A percentile compares a stretch with the other conserved stretches of the same genome.
phyloP scores from a whole-genome alignment of 2,113 vertebrate species.

The Trichomycterus rosablanca region DNA sequence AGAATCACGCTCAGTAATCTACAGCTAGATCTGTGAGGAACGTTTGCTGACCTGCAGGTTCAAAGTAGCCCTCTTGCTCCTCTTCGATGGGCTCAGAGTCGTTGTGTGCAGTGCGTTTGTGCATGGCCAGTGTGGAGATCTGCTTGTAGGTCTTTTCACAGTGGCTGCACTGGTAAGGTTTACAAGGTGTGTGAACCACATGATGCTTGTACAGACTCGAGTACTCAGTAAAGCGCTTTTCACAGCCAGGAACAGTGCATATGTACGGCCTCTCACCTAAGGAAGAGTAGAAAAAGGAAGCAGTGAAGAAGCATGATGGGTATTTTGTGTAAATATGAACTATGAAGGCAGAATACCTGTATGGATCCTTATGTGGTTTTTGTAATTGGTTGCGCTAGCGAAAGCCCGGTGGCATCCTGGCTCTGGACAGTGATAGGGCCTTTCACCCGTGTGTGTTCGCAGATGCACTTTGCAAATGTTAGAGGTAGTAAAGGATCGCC shows the following conservation, averaged over 20 bases:
- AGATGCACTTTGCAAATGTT: slow-evolving; percentile 98
- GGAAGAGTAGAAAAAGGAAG: not conserved
- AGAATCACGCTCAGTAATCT: no score
- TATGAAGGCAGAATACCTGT: slow-evolving; percentile 71
- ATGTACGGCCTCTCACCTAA: slow-evolving; percentile 96
- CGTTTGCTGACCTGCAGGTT: slow-evolving; percentile 84
- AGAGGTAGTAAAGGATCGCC: slow-evolving; percentile 94
- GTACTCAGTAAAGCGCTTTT: slow-evolving; percentile 97
- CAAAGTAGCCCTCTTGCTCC: slow-evolving; percentile 91
- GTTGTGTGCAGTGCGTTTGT: slow-evolving; percentile 92
- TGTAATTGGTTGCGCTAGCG: slow-evolving; percentile 97
- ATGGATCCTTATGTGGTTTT: slow-evolving; percentile 98
- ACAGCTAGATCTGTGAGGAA: no score
- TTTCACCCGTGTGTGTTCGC: slow-evolving; percentile 94
- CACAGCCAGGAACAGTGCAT: slow-evolving; percentile 94
- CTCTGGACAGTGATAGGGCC: slow-evolving; percentile 95
- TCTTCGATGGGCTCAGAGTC: slow-evolving; percentile 96
- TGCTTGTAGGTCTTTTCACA: slow-evolving; percentile 98
- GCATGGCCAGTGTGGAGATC: slow-evolving; percentile 95
- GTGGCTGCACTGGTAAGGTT: slow-evolving; percentile 97
- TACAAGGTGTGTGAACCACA: slow-evolving; percentile 95
- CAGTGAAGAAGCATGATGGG: not conserved
- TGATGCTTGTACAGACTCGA: slow-evolving; percentile 98
- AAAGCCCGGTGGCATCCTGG: slow-evolving; percentile 92
- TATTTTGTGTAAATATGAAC: not conserved